phyloP scores from a whole-genome alignment of 2,888 invertebrate genomes.

The Odontocerum albicorne region DNA sequence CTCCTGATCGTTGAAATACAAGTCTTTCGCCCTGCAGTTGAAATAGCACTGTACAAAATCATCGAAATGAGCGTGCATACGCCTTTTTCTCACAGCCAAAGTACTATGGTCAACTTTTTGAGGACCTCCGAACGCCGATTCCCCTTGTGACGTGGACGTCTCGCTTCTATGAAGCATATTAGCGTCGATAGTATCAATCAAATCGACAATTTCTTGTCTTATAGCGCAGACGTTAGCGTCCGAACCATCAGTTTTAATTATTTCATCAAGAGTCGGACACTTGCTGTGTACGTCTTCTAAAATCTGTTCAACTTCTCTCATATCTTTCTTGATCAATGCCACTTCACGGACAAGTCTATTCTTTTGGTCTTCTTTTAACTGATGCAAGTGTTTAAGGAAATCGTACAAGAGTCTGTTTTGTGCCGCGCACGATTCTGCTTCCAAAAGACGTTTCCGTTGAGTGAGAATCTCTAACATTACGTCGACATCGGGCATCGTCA shows the following conservation, averaged over 20 bases:
- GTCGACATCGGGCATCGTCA: conserved; percentile 79
- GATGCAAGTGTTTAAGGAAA: conserved; percentile 76
- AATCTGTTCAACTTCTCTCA: conserved; percentile 70
- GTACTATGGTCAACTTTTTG: conserved; percentile 46
- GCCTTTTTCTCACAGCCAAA: conserved; percentile 67
- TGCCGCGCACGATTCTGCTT: conserved; percentile 77
- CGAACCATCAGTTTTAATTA: conserved; percentile 50
- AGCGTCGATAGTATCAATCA: conserved; percentile 58
- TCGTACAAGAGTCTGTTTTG: conserved; percentile 83
- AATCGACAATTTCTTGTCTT: conserved; percentile 58
- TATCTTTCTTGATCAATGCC: conserved; percentile 72
- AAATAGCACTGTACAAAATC: conserved; percentile 89
- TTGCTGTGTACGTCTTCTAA: conserved; percentile 60
- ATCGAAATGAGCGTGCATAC: conserved; percentile 85
- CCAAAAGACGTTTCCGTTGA: conserved; percentile 75
- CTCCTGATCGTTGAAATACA: conserved; percentile 59
- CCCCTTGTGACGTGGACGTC: conserved; percentile 30
- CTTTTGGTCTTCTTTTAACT: conserved; percentile 69
- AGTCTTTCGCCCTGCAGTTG: conserved; percentile 71
- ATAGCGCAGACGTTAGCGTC: conserved; percentile 58
- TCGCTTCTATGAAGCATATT: conserved; percentile 45
- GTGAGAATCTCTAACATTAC: conserved; percentile 78
- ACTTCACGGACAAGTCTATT: conserved; percentile 71
- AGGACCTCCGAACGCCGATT: conserved; percentile 35
- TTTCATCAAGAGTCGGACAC: conserved; percentile 60